phyloP scores from a whole-genome alignment of 2,113 vertebrate genomes.

The Actenoides lindsayi region DNA sequence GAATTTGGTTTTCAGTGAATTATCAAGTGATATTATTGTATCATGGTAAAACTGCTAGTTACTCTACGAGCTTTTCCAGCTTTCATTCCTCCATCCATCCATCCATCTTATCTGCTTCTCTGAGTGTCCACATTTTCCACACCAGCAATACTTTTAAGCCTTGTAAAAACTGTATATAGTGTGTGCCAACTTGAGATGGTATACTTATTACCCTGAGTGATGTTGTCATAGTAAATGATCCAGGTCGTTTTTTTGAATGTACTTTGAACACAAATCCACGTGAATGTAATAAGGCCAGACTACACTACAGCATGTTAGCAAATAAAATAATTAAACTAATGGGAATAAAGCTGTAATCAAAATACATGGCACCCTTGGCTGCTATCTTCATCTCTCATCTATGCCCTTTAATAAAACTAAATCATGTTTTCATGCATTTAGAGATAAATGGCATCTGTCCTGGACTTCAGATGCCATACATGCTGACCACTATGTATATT shows the following conservation, averaged over 20 bases:
- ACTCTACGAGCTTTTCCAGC: not conserved
- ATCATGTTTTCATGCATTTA: not conserved
- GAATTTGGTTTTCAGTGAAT: not conserved
- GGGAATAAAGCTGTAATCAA: not conserved
- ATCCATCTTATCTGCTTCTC: not conserved
- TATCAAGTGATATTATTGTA: not conserved
- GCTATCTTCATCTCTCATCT: not conserved
- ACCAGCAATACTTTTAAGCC: not conserved
- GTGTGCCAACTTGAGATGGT: not conserved
- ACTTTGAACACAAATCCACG: not conserved
- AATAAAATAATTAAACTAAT: not conserved
- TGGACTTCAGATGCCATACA: not conserved
- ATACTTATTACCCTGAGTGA: not conserved
- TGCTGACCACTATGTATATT: not conserved
- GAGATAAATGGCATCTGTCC: not conserved
- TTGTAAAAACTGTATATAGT: not conserved
- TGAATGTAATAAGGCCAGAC: not conserved
- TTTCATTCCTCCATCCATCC: not conserved
- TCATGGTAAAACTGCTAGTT: not conserved
- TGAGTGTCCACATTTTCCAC: not conserved
- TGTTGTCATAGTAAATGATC: not conserved
- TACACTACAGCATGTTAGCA: not conserved
- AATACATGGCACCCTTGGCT: not conserved
- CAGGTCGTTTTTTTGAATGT: not conserved
- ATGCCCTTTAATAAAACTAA: not conserved